Percentiles rank a stretch among this genome's conserved stretches.
Conservation (phyloP, 1,140 invertebrate genomes). For the Drosophila athabasca region DNA sequence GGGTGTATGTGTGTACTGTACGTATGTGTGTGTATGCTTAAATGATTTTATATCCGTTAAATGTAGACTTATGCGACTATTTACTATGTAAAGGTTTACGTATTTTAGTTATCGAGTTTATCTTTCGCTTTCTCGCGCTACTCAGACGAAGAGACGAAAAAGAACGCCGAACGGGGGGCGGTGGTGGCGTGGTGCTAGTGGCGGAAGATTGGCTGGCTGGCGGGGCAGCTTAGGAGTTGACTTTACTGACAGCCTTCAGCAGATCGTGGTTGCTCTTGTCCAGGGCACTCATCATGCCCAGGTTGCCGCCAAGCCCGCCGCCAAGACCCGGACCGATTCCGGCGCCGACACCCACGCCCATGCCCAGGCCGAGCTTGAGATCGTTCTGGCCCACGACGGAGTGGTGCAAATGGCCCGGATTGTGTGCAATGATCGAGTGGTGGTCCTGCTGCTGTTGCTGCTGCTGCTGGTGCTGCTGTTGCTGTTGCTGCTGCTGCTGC, state of each 20-base stretch:
- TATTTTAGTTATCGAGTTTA: constrained; percentile 82
- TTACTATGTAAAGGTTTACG: constrained; percentile 83
- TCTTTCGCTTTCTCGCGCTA: constrained; percentile 56
- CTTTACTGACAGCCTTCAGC: constrained; percentile 86
- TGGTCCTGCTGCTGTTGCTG: constrained; percentile 86
- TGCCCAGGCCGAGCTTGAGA: constrained; percentile 81
- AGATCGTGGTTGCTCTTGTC: constrained; percentile 86
- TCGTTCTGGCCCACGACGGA: constrained; percentile 83
- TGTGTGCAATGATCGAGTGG: constrained; percentile 85
- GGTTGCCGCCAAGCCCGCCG: constrained; percentile 77
- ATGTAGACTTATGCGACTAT: constrained; percentile 75
- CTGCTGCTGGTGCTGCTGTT: constrained; percentile 86
- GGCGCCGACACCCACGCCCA: constrained; percentile 57
- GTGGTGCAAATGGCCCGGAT: constrained; percentile 81
- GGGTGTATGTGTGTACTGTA: constrained; percentile 16
- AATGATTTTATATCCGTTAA: constrained; percentile 17
- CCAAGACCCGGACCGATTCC: constrained; percentile 70
- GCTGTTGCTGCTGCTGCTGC: constrained; percentile 86
- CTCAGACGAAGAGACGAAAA: constrained; percentile 57
- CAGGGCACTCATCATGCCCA: constrained; percentile 84
- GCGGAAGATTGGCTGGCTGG: constrained; percentile 34
- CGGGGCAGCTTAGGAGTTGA: constrained; percentile 85
- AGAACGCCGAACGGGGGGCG: constrained; percentile 56
- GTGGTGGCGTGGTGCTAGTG: constrained; percentile 41
- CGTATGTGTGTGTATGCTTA: constrained; percentile 39